These are phyloP conservation scores for Eciton burchellii DNA, from an alignment of 1,140 invertebrate genomes.

Conservation along the genomic window DNA sequence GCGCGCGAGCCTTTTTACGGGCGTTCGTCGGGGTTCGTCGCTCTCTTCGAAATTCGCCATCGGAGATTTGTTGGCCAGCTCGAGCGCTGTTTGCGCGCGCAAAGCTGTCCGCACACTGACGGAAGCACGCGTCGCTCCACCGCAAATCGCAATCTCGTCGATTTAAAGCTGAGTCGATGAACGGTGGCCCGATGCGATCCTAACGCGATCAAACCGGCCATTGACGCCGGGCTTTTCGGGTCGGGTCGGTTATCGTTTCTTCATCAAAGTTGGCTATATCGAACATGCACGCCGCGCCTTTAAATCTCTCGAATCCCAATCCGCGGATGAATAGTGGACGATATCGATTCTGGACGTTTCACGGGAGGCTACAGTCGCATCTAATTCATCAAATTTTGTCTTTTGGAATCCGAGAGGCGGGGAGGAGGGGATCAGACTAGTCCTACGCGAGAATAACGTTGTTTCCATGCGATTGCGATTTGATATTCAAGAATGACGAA, in stretches of 20 bases:
- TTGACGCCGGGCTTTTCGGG: background rate
- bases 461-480: background rate
- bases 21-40: background rate
- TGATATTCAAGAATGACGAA: no score
- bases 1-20: slow-evolving; percentile 19
- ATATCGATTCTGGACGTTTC: background rate
- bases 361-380: background rate
- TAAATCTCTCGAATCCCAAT: background rate
- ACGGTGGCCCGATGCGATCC: background rate
- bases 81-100: background rate
- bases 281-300: background rate
- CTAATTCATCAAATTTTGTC: background rate
- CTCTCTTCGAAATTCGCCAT: slow-evolving; percentile 37
- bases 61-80: slow-evolving; percentile 24
- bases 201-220: background rate
- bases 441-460: background rate
- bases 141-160: slow-evolving; percentile 11
- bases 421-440: background rate
- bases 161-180: slow-evolving; percentile 8
- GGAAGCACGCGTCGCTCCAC: slow-evolving; percentile 4
- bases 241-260: slow-evolving; percentile 29
- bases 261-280: background rate
- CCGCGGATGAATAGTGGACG: background rate
- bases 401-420: background rate
- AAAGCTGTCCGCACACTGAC: slow-evolving; percentile 11